Percentiles rank a stretch among this genome's conserved stretches.
Evolutionary conservation across 2,888 invertebrate species (phyloP).

Genomic region (Merodon equestris): DNA sequence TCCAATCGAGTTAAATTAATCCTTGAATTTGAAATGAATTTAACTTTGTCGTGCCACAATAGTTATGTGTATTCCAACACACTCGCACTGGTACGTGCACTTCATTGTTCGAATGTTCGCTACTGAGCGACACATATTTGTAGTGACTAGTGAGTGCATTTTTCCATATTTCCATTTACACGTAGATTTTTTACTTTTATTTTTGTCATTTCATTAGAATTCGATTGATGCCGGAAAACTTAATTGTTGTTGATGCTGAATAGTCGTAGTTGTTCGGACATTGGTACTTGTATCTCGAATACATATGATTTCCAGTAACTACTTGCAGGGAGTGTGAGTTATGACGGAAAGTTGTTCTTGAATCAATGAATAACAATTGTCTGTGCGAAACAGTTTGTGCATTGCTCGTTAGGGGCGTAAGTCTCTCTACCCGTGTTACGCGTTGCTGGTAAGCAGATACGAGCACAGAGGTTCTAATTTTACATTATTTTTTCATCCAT

Average conservation of each 20-base stretch:
- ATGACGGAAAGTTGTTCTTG: slow-evolving; percentile 66
- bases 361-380: slow-evolving; percentile 63
- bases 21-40: slow-evolving; percentile 52
- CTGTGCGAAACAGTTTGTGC: slow-evolving; percentile 31
- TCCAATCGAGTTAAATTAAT: slow-evolving; percentile 42
- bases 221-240: slow-evolving; percentile 67
- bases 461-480: slow-evolving; percentile 40
- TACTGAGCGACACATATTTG: background rate
- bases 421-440: slow-evolving; percentile 2
- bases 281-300: slow-evolving; percentile 14
- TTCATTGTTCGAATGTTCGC: background rate
- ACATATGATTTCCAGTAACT: background rate
- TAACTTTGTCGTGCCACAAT: slow-evolving; percentile 41
- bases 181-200: background rate
- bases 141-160: slow-evolving; percentile 1
- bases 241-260: slow-evolving; percentile 44
- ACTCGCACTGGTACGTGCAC: background rate
- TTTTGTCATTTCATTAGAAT: slow-evolving; percentile 49
- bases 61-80: background rate
- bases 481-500: background rate
- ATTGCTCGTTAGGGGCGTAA: background rate
- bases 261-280: slow-evolving; percentile 4
- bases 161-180: too few relatives aligned
- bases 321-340: slow-evolving; percentile 53
- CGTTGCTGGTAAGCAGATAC: slow-evolving; percentile 20